Evolutionary conservation across 1,140 invertebrate species (phyloP).

Genomic region (Bombus sibiricus): DNA sequence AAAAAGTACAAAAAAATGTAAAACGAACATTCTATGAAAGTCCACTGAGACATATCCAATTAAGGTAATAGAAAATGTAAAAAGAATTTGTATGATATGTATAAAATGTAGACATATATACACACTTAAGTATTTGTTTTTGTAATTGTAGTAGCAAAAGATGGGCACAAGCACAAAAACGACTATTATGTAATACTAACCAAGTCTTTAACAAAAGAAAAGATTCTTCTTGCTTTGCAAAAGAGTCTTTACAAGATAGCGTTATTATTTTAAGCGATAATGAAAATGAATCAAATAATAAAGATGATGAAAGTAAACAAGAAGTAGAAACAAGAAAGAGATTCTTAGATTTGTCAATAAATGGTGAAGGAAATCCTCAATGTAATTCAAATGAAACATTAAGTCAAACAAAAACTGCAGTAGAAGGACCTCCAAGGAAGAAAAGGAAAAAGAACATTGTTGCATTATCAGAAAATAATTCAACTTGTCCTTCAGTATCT

Average conservation of each 20-base stretch:
- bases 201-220: neutral
- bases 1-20: neutral
- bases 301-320: slow-evolving; percentile 3
- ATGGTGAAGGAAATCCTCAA: neutral
- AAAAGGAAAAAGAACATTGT: neutral
- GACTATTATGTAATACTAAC: neutral
- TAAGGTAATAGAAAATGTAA: slow-evolving; percentile 34
- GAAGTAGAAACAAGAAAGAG: neutral
- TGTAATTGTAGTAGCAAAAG: neutral
- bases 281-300: slow-evolving; percentile 26
- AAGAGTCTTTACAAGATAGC: slow-evolving; percentile 27
- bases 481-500: neutral
- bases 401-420: neutral
- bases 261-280: slow-evolving; percentile 63
- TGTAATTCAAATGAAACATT: neutral
- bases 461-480: slow-evolving; percentile 30
- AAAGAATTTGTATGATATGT: neutral
- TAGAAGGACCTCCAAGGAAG: neutral
- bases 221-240: neutral
- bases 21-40: slow-evolving; percentile 31
- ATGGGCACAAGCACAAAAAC: neutral
- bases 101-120: neutral
- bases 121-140: neutral
- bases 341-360: neutral
- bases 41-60: slow-evolving; percentile 17